Percentiles rank a stretch among this genome's conserved stretches.
Evolutionary conservation across 2,113 vertebrate genomes (phyloP).

Genomic region (Melanostigma gelatinosum): DNA sequence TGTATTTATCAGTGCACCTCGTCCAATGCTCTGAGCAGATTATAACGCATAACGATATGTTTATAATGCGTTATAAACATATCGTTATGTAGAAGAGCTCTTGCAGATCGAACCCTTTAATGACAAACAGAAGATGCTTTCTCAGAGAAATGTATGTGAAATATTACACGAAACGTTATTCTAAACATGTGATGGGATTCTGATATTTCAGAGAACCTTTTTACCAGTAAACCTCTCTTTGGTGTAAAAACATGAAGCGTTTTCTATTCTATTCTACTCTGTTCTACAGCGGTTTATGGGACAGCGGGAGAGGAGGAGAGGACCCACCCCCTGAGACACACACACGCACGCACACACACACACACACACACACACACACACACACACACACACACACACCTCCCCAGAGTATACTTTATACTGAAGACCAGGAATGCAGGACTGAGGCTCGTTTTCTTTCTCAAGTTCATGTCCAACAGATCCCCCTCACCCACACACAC

Average conservation of each 20-base stretch:
- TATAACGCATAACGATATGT: not conserved
- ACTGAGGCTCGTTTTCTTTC: slow-evolving; percentile 59
- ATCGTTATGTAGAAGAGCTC: not conserved
- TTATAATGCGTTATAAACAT: not conserved
- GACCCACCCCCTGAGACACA: slow-evolving; percentile 5
- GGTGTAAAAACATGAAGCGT: not conserved
- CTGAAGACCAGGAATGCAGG: slow-evolving; percentile 72
- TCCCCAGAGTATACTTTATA: slow-evolving; percentile 59
- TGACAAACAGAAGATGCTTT: not conserved
- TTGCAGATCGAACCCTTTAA: not conserved
- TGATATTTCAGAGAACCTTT: not conserved
- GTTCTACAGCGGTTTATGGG: slow-evolving; percentile 11
- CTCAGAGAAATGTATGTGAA: not conserved
- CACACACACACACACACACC: slow-evolving; percentile 34
- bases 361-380: slow-evolving; percentile 36
- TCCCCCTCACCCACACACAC: slow-evolving; percentile 23
- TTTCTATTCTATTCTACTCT: slow-evolving; percentile 21
- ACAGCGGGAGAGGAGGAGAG: slow-evolving; percentile 16
- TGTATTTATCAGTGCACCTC: too few relatives aligned
- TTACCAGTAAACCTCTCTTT: not conserved
- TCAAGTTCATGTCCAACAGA: slow-evolving; percentile 77
- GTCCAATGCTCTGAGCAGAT: too few relatives aligned
- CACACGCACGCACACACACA: slow-evolving; percentile 13
- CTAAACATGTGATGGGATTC: not conserved
- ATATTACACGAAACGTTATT: not conserved